Evolutionary conservation across 2,113 vertebrate genomes (phyloP), one percentile per base, ranked within the genome.

Genomic region (Phylloscopus whistleri): DNA sequence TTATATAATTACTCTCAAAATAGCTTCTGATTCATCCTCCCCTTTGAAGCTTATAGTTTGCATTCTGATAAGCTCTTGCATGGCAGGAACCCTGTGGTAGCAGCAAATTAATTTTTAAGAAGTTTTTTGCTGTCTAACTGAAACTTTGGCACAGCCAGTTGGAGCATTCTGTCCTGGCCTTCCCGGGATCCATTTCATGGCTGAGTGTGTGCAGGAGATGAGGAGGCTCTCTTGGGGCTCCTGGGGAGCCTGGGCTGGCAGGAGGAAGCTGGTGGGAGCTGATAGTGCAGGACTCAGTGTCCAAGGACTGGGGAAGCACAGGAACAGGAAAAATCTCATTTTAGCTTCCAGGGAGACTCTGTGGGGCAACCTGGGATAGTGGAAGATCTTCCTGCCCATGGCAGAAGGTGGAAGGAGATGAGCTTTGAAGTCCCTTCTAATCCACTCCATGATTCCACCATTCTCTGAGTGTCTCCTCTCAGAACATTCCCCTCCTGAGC

Each of bases 1-100:
- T 97, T 97, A 87, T 94, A 97, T 95, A 96, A 97, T 97, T 97
- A 97, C 86, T 92, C 94, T 93, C 84, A 95, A 96, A 97, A 97
- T 94, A 94, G 63, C 92, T 91, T 94, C 82, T 94, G 92, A 97
- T 94, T 95, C 95, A 97, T 94, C 94, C 94, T 93, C 92, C 90
- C 85, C 92, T 98, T 97, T 97, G 96, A 97, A 97, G 93, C 80
- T 84, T 74, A 92, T 79, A 70, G 95, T 96, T 97, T 84, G 89
- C 90, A 95, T 94, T 92, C 95, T 81, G 93, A 89, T 90, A 81
- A 77, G 94, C 86, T 66, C 93, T 62, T 51, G 75, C 67, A 84
- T 85, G 84, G 91, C 94, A 93, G 87, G 89, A 95, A 62, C 94
- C 82, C 70, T 78, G 79, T 92, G 90, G 89, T 93, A 92, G 92